A percentile compares a stretch with the other conserved stretches of the same genome.
Conservation (phyloP, 1,140 invertebrate species). For the Drosophila virilis region DNA sequence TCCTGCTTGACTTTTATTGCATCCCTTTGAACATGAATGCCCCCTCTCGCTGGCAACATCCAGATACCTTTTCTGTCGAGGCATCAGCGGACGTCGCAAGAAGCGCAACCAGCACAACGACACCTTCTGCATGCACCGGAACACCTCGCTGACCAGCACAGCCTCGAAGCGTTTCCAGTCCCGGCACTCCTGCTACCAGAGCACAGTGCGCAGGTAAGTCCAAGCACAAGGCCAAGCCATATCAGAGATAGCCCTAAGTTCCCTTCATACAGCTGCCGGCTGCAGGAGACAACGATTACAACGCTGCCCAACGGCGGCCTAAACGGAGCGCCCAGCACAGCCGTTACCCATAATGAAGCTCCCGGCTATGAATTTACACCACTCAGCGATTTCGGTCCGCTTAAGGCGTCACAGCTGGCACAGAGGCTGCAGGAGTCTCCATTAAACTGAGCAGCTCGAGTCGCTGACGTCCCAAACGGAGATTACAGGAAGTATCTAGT, state of each 20-base stretch:
- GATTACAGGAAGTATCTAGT: constrained; percentile 64
- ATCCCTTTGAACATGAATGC: constrained; percentile 2
- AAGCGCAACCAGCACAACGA: constrained; percentile 73
- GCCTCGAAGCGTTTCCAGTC: constrained; percentile 79
- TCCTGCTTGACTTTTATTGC: constrained; percentile 13
- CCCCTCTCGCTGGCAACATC: background rate
- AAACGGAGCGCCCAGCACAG: constrained; percentile 43
- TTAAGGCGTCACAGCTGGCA: constrained; percentile 35
- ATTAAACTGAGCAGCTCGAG: constrained; percentile 47
- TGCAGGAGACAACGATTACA: constrained; percentile 81
- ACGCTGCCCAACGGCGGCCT: constrained; percentile 69
- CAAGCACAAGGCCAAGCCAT: background rate
- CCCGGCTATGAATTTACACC: constrained; percentile 55
- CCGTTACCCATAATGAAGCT: constrained; percentile 37
- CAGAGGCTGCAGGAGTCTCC: constrained; percentile 59
- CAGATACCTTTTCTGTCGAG: constrained; percentile 82
- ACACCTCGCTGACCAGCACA: constrained; percentile 82
- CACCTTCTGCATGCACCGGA: constrained; percentile 79
- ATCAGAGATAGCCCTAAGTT: background rate
- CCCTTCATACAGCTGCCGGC: constrained; percentile 47
- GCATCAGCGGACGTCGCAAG: constrained; percentile 63
- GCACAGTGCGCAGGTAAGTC: constrained; percentile 77
- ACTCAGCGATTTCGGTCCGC: constrained; percentile 50
- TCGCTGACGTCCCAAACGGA: constrained; percentile 39
- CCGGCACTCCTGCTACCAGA: constrained; percentile 76